Percentiles rank a stretch among this genome's conserved stretches.
These are phyloP conservation scores for Cordilura impudica DNA, from an alignment of 2,888 invertebrate genomes.

Conservation along the genomic window DNA sequence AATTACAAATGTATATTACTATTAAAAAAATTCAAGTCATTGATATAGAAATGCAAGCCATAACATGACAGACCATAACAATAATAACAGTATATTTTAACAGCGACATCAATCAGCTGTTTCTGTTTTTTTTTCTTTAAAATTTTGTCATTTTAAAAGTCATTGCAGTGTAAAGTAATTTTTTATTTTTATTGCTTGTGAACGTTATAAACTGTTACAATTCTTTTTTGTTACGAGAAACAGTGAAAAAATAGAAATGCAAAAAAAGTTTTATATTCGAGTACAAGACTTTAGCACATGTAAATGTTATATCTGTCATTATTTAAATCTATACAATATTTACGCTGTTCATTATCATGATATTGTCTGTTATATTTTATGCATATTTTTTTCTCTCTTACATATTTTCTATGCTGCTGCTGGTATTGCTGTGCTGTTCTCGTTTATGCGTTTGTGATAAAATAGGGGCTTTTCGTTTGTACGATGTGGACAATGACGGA, in stretches of 20 bases:
- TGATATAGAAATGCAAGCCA: background rate
- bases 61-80: background rate
- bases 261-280: slow-evolving; percentile 2
- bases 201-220: background rate
- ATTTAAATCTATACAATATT: slow-evolving; percentile 22
- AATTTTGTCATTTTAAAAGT: background rate
- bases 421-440: too few species aligned
- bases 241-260: background rate
- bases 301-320: slow-evolving; percentile 35
- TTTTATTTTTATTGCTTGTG: background rate
- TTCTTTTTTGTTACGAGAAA: background rate
- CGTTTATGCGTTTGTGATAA: background rate
- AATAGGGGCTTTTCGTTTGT: slow-evolving; percentile 96
- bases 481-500: slow-evolving; percentile 97
- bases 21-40: too few species aligned
- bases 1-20: too few species aligned
- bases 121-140: background rate
- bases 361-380: background rate
- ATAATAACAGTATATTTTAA: background rate
- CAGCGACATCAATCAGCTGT: background rate
- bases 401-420: background rate
- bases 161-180: slow-evolving; percentile 5
- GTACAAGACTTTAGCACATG: slow-evolving; percentile 27
- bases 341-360: background rate
- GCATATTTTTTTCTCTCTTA: background rate